A percentile compares a stretch with the other conserved stretches of the same genome.
Conservation (phyloP, 2,797 vertebrate species). For the Salarias fasciatus region DNA sequence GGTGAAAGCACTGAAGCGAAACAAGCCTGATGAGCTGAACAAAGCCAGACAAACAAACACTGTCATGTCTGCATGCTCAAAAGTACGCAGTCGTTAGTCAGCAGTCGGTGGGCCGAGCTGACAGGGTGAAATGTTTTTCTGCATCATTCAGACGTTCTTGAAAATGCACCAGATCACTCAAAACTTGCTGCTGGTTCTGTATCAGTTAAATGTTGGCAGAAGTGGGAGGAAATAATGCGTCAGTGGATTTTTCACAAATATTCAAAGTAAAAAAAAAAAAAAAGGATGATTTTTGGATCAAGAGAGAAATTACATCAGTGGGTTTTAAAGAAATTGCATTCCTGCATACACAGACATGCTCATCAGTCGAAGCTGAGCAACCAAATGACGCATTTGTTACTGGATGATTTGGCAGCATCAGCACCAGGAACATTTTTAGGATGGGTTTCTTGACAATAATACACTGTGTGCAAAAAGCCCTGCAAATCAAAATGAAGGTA, state of each 20-base stretch:
- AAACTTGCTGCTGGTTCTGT: background rate
- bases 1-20: background rate
- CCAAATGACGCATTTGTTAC: conserved; percentile 8
- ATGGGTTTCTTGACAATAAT: conserved; percentile 10
- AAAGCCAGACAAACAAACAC: background rate
- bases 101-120: background rate
- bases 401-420: background rate
- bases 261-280: conserved; percentile 7
- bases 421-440: too few species aligned
- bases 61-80: conserved; percentile 4
- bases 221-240: background rate
- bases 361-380: conserved; percentile 1
- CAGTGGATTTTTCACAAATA: conserved; percentile 12
- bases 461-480: background rate
- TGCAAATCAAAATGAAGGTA: too few species aligned
- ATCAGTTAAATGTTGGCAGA: background rate
- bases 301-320: background rate
- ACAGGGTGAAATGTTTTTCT: conserved; percentile 1
- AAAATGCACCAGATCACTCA: conserved; percentile 3
- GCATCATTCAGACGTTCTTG: conserved; percentile 13
- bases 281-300: conserved; percentile 5
- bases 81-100: conserved; percentile 21
- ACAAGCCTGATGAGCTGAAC: background rate
- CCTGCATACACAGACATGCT: conserved; percentile 13
- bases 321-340: conserved; percentile 7